phyloP scores from a whole-genome alignment of 2,797 vertebrate genomes.

The Alfaro cultratus region DNA sequence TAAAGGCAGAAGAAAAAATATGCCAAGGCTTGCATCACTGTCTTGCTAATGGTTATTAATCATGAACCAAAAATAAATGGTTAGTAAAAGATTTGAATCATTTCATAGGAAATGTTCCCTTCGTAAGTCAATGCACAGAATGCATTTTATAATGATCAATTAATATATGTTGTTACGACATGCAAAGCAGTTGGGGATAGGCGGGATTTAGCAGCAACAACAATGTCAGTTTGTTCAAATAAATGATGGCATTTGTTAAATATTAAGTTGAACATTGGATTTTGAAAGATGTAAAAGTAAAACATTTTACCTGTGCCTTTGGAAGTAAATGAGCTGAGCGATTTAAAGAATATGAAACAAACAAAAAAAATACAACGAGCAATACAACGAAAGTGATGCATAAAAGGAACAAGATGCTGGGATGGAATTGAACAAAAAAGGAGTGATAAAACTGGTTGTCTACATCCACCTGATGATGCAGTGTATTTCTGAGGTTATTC shows the following conservation, averaged over 20 bases:
- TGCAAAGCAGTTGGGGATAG: not conserved
- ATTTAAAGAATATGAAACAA: constrained; percentile 25
- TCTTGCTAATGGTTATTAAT: not conserved
- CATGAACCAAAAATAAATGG: not conserved
- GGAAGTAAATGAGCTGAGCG: constrained; percentile 48
- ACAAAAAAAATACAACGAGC: constrained; percentile 40
- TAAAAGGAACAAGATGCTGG: constrained; percentile 68
- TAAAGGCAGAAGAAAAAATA: not conserved
- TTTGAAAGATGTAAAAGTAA: constrained; percentile 45
- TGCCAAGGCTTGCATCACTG: not conserved
- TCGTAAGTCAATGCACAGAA: not conserved
- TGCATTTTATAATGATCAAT: not conserved
- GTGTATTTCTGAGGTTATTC: constrained; percentile 62
- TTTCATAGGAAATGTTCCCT: constrained; percentile 2
- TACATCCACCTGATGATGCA: constrained; percentile 80
- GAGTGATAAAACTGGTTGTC: constrained; percentile 77
- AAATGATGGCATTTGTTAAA: constrained; percentile 18
- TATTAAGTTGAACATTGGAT: constrained; percentile 25
- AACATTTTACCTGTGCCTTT: constrained; percentile 56
- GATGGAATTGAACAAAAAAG: constrained; percentile 63
- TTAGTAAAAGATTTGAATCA: not conserved
- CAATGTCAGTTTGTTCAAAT: constrained; percentile 32
- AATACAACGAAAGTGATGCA: constrained; percentile 57
- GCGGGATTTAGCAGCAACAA: constrained; percentile 11
- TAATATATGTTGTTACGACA: not conserved